Evolutionary conservation across 2,113 vertebrate species (phyloP).

Genomic region (Chaenogobius annularis): DNA sequence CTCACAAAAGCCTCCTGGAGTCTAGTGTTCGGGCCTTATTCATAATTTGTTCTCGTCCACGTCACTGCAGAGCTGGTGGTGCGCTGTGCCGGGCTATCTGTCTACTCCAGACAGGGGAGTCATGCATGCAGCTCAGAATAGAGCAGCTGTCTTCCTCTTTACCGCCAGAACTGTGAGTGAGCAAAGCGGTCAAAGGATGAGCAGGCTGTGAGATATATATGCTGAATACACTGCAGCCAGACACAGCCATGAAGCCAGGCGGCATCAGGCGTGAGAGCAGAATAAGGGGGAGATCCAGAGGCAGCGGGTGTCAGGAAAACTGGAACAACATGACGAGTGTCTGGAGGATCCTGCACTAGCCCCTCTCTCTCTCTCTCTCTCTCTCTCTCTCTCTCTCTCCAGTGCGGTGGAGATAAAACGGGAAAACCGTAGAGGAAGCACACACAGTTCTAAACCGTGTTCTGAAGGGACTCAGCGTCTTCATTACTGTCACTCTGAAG

Average conservation of each 20-base stretch:
- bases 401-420: no score
- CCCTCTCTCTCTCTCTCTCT: neutral
- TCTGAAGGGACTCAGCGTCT: no score
- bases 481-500: no score
- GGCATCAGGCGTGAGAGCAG: constrained; percentile 41
- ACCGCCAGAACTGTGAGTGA: constrained; percentile 25
- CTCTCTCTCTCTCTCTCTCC: neutral
- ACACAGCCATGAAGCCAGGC: constrained; percentile 46
- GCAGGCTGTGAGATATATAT: constrained; percentile 50
- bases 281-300: constrained; percentile 33
- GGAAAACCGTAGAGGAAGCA: no score
- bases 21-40: constrained; percentile 28
- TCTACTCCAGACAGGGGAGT: constrained; percentile 58
- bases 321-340: constrained; percentile 10
- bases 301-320: constrained; percentile 14
- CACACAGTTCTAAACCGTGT: no score
- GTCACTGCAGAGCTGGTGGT: constrained; percentile 23
- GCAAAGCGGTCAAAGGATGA: constrained; percentile 56
- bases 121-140: constrained; percentile 61
- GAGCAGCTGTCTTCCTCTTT: constrained; percentile 53
- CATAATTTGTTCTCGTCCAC: constrained; percentile 31
- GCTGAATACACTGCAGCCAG: constrained; percentile 45
- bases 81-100: constrained; percentile 60
- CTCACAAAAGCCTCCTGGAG: constrained; percentile 10
- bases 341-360: constrained; percentile 5